These are phyloP conservation scores for Alsophila aescularia DNA, from an alignment of 2,888 invertebrate species.

Conservation along the genomic window DNA sequence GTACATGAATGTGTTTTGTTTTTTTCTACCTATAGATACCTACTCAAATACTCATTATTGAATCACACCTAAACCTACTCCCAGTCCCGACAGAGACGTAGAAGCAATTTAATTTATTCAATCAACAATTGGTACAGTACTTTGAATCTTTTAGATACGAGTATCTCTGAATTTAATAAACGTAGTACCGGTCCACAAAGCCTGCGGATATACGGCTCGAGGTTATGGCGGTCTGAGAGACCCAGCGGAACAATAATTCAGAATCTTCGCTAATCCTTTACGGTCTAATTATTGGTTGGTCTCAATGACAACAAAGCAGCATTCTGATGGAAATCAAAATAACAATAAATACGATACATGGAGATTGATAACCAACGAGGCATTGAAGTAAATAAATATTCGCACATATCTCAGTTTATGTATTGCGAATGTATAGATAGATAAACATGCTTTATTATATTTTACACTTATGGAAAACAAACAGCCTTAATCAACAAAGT, in stretches of 20 bases:
- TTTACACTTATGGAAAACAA: too few species aligned
- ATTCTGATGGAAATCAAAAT: neutral
- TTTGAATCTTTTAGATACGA: slow-evolving; percentile 15
- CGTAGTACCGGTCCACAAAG: slow-evolving; percentile 5
- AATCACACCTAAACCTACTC: too few species aligned
- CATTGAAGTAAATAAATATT: too few species aligned
- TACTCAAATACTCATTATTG: too few species aligned
- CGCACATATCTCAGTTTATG: too few species aligned
- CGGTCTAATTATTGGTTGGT: slow-evolving; percentile 15
- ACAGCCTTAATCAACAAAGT: too few species aligned
- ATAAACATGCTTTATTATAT: too few species aligned
- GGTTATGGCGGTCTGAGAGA: neutral
- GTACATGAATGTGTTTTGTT: too few species aligned
- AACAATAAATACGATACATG: too few species aligned
- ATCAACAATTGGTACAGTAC: slow-evolving; percentile 18
- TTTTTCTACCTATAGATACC: too few species aligned
- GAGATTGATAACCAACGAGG: too few species aligned
- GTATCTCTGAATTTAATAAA: slow-evolving; percentile 11
- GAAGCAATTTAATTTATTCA: slow-evolving; percentile 8
- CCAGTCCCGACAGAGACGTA: neutral
- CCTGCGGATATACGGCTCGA: slow-evolving; percentile 4
- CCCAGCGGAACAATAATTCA: slow-evolving; percentile 9
- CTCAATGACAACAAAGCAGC: neutral
- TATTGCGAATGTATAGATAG: too few species aligned
- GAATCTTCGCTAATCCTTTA: slow-evolving; percentile 15